A percentile compares a stretch with the other conserved stretches of the same genome.
These are phyloP conservation scores for Vombatus ursinus DNA, from an alignment of 2,113 vertebrate species.

Conservation along the genomic window DNA sequence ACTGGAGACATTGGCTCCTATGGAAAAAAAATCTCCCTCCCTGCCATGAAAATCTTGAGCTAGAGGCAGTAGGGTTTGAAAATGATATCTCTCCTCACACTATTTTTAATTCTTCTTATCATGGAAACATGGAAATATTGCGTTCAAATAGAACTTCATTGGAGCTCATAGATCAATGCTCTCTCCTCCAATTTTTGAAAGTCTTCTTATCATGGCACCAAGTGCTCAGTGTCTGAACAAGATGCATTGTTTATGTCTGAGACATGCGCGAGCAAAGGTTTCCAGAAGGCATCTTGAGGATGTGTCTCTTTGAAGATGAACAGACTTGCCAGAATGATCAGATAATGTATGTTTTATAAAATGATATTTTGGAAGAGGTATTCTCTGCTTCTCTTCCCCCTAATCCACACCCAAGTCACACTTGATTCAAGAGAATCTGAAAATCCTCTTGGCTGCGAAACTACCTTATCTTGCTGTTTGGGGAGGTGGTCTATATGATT, in stretches of 20 bases:
- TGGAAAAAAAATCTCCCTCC: neutral
- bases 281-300: constrained; percentile 54
- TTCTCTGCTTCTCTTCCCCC: neutral
- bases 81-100: constrained; percentile 15
- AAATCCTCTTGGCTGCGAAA: constrained; percentile 9
- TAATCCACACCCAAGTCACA: neutral
- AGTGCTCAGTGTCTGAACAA: constrained; percentile 68
- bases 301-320: constrained; percentile 56
- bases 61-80: constrained; percentile 18
- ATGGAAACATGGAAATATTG: neutral
- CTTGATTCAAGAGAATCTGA: constrained; percentile 20
- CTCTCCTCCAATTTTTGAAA: constrained; percentile 10
- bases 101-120: neutral
- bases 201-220: constrained; percentile 36
- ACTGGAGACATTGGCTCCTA: neutral
- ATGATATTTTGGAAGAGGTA: constrained; percentile 30
- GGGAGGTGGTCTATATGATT: constrained; percentile 34
- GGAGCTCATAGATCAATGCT: neutral
- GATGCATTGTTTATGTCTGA: constrained; percentile 68
- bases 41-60: constrained; percentile 34
- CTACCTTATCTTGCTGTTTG: constrained; percentile 2
- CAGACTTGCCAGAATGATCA: constrained; percentile 9
- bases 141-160: neutral
- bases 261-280: constrained; percentile 35
- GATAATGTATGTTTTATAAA: constrained; percentile 13